Percentiles rank a stretch among this genome's conserved stretches.
These are phyloP conservation scores for Meganola albula DNA, from an alignment of 2,888 invertebrate species.

Conservation along the genomic window DNA sequence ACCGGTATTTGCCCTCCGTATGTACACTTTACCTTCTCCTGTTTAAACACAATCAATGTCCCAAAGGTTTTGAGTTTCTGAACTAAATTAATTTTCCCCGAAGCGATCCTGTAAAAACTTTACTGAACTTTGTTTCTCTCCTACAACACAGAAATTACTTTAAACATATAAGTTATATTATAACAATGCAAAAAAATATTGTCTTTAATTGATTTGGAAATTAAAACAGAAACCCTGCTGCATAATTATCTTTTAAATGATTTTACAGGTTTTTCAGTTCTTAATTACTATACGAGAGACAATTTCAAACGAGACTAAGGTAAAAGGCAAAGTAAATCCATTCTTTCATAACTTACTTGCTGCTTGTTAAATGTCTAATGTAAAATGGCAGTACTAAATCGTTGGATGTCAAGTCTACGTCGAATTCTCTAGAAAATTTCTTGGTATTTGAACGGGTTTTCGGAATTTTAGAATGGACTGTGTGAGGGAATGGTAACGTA, in stretches of 20 bases:
- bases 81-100: slow-evolving; percentile 19
- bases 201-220: too few species aligned
- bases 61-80: slow-evolving; percentile 24
- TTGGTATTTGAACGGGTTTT: slow-evolving; percentile 49
- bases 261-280: too few species aligned
- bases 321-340: slow-evolving; percentile 21
- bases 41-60: slow-evolving; percentile 21
- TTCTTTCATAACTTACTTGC: slow-evolving; percentile 22
- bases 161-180: too few species aligned
- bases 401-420: slow-evolving; percentile 41
- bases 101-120: background rate
- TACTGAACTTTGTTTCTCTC: too few species aligned
- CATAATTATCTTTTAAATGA: too few species aligned
- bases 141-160: too few species aligned
- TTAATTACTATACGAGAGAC: too few species aligned
- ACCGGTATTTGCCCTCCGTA: too few species aligned
- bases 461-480: slow-evolving; percentile 48
- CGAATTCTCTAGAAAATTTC: slow-evolving; percentile 51
- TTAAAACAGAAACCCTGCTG: too few species aligned
- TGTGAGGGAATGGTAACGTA: slow-evolving; percentile 51
- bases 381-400: too few species aligned
- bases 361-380: slow-evolving; percentile 30
- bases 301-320: too few species aligned
- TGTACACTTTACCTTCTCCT: slow-evolving; percentile 24
- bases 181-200: too few species aligned